Evolutionary conservation across 35 echinoderm and acorn worm species (phyloP).

Genomic region (Ptychodera flava): DNA sequence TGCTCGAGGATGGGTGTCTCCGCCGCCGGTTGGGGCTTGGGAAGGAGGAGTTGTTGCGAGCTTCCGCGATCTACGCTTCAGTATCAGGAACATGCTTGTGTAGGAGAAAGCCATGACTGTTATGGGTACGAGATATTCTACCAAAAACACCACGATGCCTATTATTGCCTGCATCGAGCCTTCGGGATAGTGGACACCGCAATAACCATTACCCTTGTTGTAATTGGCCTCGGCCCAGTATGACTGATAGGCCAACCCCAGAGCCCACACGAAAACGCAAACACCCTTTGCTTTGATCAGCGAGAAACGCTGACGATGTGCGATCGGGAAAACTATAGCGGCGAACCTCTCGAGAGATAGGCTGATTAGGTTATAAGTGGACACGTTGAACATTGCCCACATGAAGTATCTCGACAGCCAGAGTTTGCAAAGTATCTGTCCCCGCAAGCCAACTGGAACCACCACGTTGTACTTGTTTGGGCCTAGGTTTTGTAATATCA

Average conservation of each 20-base stretch:
- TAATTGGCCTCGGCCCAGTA: conserved; percentile 14
- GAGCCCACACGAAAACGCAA: conserved; percentile 13
- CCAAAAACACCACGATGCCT: conserved; percentile 20
- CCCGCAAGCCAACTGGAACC: background rate
- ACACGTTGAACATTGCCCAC: conserved; percentile 46
- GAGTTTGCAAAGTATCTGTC: conserved; percentile 30
- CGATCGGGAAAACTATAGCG: conserved; percentile 50
- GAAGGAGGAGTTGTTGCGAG: background rate
- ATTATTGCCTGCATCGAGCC: conserved; percentile 6
- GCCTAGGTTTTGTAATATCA: background rate
- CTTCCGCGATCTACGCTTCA: background rate
- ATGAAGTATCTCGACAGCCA: conserved; percentile 45
- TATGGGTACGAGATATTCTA: conserved; percentile 26
- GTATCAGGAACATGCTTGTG: conserved; percentile 12
- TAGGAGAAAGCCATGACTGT: conserved; percentile 14
- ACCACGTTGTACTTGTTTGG: background rate
- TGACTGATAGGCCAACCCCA: conserved; percentile 18
- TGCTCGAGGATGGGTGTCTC: background rate
- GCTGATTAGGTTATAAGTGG: conserved; percentile 50
- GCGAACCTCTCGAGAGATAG: conserved; percentile 60
- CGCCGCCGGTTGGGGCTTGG: background rate
- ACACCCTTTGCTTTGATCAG: conserved; percentile 18
- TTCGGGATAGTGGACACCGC: conserved; percentile 3
- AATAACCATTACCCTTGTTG: background rate
- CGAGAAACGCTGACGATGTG: conserved; percentile 29